Conservation (phyloP, 2,113 vertebrate genomes). For the Catagonus wagneri region DNA sequence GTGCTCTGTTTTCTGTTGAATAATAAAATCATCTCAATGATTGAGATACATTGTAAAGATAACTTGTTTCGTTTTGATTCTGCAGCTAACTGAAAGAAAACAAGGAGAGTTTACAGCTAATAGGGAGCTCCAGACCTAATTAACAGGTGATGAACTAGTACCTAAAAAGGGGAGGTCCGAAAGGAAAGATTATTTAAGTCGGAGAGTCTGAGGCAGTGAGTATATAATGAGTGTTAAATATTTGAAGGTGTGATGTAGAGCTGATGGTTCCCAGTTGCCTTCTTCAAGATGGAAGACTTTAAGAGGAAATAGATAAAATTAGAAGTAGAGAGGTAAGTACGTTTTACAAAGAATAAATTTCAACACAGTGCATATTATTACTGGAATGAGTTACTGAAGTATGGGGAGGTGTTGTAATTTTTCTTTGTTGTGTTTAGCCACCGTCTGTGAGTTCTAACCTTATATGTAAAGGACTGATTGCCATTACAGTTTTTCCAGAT, state of each 20-base stretch:
- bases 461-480: neutral
- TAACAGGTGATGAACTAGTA: neutral
- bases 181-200: neutral
- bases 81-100: neutral
- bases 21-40: neutral
- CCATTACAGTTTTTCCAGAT: neutral
- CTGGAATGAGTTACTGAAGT: neutral
- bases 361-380: neutral
- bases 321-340: neutral
- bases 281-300: neutral
- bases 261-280: neutral
- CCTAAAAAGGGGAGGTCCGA: neutral
- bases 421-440: neutral
- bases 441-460: neutral
- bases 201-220: neutral
- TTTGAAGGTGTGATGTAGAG: neutral
- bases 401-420: neutral
- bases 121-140: neutral
- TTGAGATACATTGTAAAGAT: neutral
- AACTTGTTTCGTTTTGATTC: neutral
- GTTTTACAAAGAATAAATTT: slow-evolving; percentile 6
- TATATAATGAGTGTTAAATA: neutral
- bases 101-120: neutral
- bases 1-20: neutral
- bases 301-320: neutral